Evolutionary conservation across 2,113 vertebrate genomes (phyloP).

Genomic region (Cairina moschata): DNA sequence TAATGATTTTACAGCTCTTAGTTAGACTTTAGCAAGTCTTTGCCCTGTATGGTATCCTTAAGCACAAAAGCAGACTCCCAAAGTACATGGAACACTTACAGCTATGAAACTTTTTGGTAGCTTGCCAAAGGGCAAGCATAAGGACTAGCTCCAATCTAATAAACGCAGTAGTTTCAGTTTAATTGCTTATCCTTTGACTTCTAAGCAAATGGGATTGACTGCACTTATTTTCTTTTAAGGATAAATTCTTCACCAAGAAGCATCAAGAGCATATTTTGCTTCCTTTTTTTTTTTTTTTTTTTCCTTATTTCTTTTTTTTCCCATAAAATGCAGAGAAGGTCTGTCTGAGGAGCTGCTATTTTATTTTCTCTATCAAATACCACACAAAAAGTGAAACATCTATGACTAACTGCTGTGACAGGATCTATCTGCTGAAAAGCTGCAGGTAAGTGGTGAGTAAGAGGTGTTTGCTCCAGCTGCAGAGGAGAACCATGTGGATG

Average conservation of each 20-base stretch:
- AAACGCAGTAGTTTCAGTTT: not conserved
- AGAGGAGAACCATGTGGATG: not conserved
- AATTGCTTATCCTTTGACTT: not conserved
- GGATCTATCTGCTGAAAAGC: not conserved
- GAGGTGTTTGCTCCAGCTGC: not conserved
- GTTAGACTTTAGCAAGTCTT: not conserved
- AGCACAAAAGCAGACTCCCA: not conserved
- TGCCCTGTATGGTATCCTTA: not conserved
- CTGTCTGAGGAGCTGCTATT: not conserved
- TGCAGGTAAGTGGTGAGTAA: not conserved
- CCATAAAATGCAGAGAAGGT: not conserved
- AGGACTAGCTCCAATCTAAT: not conserved
- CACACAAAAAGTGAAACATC: not conserved
- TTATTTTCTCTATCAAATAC: not conserved
- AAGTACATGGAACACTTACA: not conserved
- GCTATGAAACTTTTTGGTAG: not conserved
- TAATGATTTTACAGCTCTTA: not conserved
- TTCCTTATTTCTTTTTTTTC: not conserved
- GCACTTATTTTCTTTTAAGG: not conserved
- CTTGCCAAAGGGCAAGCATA: not conserved
- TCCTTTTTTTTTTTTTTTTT: not conserved
- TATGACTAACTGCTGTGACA: not conserved
- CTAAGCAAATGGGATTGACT: not conserved
- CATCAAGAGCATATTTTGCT: not conserved
- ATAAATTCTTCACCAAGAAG: not conserved